These are phyloP conservation scores for Periophthalmus modestus DNA, from an alignment of 2,113 vertebrate genomes.

Conservation along the genomic window DNA sequence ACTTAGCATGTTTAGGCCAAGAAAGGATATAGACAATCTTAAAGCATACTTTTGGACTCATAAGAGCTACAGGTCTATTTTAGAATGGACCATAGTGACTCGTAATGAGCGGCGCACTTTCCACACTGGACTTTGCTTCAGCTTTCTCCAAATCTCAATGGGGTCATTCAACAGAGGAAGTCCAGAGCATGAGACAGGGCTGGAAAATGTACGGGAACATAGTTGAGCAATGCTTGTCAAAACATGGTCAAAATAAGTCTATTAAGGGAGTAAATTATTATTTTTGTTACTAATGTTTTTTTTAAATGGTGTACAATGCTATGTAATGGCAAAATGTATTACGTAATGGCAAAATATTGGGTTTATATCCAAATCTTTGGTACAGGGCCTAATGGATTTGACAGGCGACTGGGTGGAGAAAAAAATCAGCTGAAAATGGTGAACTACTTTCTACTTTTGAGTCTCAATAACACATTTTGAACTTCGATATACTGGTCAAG, in stretches of 20 bases:
- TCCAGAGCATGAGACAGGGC: neutral
- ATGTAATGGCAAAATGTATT: neutral
- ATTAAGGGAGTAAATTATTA: neutral
- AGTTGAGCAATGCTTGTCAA: constrained; percentile 1
- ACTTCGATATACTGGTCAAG: no score
- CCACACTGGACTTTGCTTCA: constrained; percentile 25
- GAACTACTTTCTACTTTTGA: no score
- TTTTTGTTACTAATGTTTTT: neutral
- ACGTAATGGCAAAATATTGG: no score
- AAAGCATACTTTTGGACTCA: neutral
- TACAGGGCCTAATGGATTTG: neutral
- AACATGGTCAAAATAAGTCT: neutral
- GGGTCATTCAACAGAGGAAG: constrained; percentile 3
- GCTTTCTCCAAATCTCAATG: constrained; percentile 19
- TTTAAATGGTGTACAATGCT: neutral
- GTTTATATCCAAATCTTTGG: neutral
- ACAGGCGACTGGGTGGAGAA: neutral
- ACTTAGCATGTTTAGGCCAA: neutral
- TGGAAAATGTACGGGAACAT: constrained; percentile 15
- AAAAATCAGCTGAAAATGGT: neutral
- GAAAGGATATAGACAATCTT: neutral
- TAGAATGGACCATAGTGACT: neutral
- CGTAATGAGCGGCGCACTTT: neutral
- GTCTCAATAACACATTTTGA: no score
- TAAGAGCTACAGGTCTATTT: constrained; percentile 24